Percentiles rank a stretch among this genome's conserved stretches.
These are phyloP conservation scores for Lethocerus indicus DNA, from an alignment of 1,140 invertebrate genomes.

Conservation along the genomic window DNA sequence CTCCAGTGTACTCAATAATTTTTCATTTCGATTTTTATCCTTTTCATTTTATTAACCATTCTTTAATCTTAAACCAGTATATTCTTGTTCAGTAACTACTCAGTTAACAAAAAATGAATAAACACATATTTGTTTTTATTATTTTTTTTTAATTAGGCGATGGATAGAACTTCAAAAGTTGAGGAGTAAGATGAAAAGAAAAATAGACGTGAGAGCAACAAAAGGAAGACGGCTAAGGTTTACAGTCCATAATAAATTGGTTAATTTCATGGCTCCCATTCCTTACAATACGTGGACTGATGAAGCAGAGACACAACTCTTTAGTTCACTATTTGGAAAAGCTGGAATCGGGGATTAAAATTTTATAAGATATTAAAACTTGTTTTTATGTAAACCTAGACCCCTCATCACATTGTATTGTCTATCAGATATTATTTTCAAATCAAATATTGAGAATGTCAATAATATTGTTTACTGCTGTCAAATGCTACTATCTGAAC, in stretches of 20 bases:
- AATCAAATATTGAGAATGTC: too few relatives aligned
- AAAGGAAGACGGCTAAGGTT: slow-evolving; percentile 86
- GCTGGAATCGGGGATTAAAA: too few relatives aligned
- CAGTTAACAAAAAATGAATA: too few relatives aligned
- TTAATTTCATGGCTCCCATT: slow-evolving; percentile 86
- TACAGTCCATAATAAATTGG: slow-evolving; percentile 73
- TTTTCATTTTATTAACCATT: neutral
- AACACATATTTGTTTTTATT: too few relatives aligned
- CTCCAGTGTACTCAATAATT: neutral
- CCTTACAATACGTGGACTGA: slow-evolving; percentile 52
- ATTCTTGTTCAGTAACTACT: neutral
- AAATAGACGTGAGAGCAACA: slow-evolving; percentile 19
- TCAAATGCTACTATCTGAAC: too few relatives aligned
- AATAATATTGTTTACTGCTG: too few relatives aligned
- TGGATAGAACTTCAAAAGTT: slow-evolving; percentile 85
- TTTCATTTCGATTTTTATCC: neutral
- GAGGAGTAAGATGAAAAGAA: slow-evolving; percentile 22
- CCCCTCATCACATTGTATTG: too few relatives aligned
- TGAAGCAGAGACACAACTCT: slow-evolving; percentile 62
- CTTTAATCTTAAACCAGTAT: neutral
- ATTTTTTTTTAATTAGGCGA: slow-evolving; percentile 31
- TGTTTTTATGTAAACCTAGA: too few relatives aligned
- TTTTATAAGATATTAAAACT: too few relatives aligned
- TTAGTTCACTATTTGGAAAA: slow-evolving; percentile 59
- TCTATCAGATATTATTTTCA: too few relatives aligned